Conservation (phyloP, 2,888 invertebrate genomes). For the Iphiclides podalirius region DNA sequence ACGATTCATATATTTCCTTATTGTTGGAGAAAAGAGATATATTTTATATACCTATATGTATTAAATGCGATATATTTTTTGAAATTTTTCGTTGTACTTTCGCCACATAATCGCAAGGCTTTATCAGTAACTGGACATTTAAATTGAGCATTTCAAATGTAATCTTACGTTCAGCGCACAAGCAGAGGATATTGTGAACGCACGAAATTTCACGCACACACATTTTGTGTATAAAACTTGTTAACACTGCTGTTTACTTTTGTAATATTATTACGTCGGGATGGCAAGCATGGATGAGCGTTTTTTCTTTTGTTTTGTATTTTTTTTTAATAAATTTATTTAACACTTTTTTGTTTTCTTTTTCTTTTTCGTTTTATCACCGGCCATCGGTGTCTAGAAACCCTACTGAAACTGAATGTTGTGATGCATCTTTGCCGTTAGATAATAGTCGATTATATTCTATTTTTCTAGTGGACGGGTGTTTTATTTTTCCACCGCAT, state of each 20-base stretch:
- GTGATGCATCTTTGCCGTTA: conserved; percentile 60
- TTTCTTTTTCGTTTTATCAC: conserved; percentile 37
- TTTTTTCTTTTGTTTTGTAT: conserved; percentile 57
- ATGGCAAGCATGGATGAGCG: conserved; percentile 60
- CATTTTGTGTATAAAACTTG: conserved; percentile 53
- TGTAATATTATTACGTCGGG: conserved; percentile 59
- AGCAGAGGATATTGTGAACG: conserved; percentile 15
- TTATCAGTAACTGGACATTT: conserved; percentile 6
- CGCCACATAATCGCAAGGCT: conserved; percentile 9
- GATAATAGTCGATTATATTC: no score
- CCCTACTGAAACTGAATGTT: conserved; percentile 50
- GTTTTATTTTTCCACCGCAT: conserved; percentile 66
- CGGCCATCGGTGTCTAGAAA: conserved; percentile 22
- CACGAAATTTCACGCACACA: conserved; percentile 46
- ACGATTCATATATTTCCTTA: neutral
- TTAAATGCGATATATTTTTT: conserved; percentile 52
- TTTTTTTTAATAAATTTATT: conserved; percentile 76
- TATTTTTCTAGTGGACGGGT: no score
- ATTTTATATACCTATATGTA: conserved; percentile 11
- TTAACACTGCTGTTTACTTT: conserved; percentile 61
- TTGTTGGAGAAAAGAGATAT: neutral
- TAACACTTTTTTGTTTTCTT: conserved; percentile 56
- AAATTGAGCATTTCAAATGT: conserved; percentile 8
- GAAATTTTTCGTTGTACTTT: conserved; percentile 50
- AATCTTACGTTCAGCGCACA: neutral